Evolutionary conservation across 1,140 invertebrate species (phyloP).

Genomic region (Anthonomus grandis): DNA sequence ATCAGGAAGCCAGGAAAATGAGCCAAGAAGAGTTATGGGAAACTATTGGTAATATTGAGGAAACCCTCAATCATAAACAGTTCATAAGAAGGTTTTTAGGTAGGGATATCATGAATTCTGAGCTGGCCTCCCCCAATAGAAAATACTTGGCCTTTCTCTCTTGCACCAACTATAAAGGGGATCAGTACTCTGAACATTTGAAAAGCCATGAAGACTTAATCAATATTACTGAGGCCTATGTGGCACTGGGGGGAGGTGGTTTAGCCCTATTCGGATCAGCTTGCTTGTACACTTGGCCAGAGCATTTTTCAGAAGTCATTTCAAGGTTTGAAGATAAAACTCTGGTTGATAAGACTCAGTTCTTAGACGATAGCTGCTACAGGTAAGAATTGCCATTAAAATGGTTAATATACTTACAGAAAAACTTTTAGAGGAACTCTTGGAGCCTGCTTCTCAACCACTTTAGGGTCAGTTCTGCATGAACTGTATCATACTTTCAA

Average conservation of each 20-base stretch:
- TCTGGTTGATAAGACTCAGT: slow-evolving; percentile 57
- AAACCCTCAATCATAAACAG: neutral
- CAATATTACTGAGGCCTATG: slow-evolving; percentile 74
- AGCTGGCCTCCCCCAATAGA: slow-evolving; percentile 59
- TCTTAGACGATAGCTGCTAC: slow-evolving; percentile 77
- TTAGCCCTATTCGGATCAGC: slow-evolving; percentile 87
- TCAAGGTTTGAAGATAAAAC: slow-evolving; percentile 54
- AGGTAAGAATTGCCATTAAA: slow-evolving; percentile 26
- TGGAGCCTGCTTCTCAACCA: slow-evolving; percentile 88
- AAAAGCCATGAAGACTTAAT: slow-evolving; percentile 73
- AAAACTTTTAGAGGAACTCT: slow-evolving; percentile 64
- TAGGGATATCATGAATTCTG: slow-evolving; percentile 68
- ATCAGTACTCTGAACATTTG: slow-evolving; percentile 53
- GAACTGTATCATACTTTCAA: slow-evolving; percentile 94
- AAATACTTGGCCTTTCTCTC: slow-evolving; percentile 89
- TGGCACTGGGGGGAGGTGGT: slow-evolving; percentile 84
- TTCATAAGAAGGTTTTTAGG: slow-evolving; percentile 12
- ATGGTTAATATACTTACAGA: neutral
- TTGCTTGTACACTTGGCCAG: slow-evolving; percentile 88
- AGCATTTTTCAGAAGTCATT: slow-evolving; percentile 64
- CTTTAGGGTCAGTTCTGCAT: slow-evolving; percentile 89
- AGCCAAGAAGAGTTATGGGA: slow-evolving; percentile 81
- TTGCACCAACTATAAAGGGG: slow-evolving; percentile 65
- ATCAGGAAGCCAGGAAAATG: slow-evolving; percentile 68
- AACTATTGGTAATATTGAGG: slow-evolving; percentile 61